These are phyloP conservation scores for Callosobruchus maculatus DNA, from an alignment of 2,888 invertebrate genomes.

Conservation along the genomic window DNA sequence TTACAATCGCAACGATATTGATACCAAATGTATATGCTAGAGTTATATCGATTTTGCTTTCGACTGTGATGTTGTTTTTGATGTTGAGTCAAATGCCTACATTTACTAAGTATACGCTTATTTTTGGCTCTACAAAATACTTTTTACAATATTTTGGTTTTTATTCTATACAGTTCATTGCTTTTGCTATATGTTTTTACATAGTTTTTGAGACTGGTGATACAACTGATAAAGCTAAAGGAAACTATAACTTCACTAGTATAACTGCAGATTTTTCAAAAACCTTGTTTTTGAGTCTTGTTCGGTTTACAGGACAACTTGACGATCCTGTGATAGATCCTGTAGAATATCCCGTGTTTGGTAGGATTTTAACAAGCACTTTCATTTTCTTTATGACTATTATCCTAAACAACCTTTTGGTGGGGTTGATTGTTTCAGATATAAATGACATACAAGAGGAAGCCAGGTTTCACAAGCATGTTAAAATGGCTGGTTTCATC, in stretches of 20 bases:
- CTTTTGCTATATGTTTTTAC: slow-evolving; percentile 32
- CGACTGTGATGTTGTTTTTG: slow-evolving; percentile 23
- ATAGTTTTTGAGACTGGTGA: slow-evolving; percentile 21
- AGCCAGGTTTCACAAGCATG: slow-evolving; percentile 26
- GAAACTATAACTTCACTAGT: neutral
- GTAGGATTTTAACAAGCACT: slow-evolving; percentile 26
- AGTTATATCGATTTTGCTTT: slow-evolving; percentile 24
- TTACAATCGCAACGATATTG: slow-evolving; percentile 14
- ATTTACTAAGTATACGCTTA: slow-evolving; percentile 31
- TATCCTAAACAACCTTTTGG: slow-evolving; percentile 31
- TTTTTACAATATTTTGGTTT: slow-evolving; percentile 30
- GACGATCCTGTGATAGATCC: slow-evolving; percentile 25
- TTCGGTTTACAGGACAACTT: slow-evolving; percentile 31
- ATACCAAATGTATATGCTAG: slow-evolving; percentile 19
- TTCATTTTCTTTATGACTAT: slow-evolving; percentile 34
- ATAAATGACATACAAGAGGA: slow-evolving; percentile 29
- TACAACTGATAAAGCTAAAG: neutral
- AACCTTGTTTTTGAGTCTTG: slow-evolving; percentile 27
- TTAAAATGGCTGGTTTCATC: slow-evolving; percentile 28
- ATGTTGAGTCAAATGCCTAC: slow-evolving; percentile 27
- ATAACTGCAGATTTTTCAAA: slow-evolving; percentile 15
- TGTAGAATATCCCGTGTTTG: slow-evolving; percentile 24
- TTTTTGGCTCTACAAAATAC: slow-evolving; percentile 29
- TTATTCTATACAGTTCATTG: slow-evolving; percentile 31
- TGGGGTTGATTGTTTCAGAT: slow-evolving; percentile 33